Evolutionary conservation across 2,888 invertebrate species (phyloP), one percentile per base, ranked within the genome.

Genomic region (Eustalomyia histrio): DNA sequence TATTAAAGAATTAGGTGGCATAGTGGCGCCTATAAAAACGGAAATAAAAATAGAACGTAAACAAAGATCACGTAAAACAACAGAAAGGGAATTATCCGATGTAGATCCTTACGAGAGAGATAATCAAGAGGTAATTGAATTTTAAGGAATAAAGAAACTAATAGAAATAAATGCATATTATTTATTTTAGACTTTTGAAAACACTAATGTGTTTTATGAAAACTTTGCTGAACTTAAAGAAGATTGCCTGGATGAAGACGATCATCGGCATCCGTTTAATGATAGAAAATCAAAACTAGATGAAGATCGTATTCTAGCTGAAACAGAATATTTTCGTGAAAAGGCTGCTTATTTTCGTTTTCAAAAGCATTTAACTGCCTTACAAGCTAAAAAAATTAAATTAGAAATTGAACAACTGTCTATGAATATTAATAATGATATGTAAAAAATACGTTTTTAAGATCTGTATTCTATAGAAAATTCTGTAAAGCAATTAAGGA

Each of bases 291-390:
- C 18, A 8, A 69, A 81, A 35, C 43, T 80, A 12, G 83, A 85
- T 14, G 86, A 88, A 39, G 84, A 87, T 72, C 76, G 87, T 5
- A 64, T 88, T 55, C 78, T 85, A 0, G 87, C 87, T n/a, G 87
- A 88, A 82, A 86, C 86, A 0, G 85, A 86, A 58, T 88, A 88
- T 76, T 88, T 86, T 74, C 86, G 85, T 4, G 87, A 88, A 80
- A 88, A 87, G 50, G 88, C 88, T 8, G 86, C 83, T 2, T 88
- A 84, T 76, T 88, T 86, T 80, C 85, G 87, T 1, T 85, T 88
- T 84, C 88, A 88, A 71, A 88, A 86, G 76, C 85, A 86, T 83
- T 81, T 88, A 16, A 85, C 86, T 0, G 87, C 87, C 14, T 72
- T 88, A 47, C 87, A 88, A 72, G 87, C 87, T 4, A 84, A 84